Evolutionary conservation across 2,797 vertebrate species (phyloP).

Genomic region (Hypotaenidia okinawae): DNA sequence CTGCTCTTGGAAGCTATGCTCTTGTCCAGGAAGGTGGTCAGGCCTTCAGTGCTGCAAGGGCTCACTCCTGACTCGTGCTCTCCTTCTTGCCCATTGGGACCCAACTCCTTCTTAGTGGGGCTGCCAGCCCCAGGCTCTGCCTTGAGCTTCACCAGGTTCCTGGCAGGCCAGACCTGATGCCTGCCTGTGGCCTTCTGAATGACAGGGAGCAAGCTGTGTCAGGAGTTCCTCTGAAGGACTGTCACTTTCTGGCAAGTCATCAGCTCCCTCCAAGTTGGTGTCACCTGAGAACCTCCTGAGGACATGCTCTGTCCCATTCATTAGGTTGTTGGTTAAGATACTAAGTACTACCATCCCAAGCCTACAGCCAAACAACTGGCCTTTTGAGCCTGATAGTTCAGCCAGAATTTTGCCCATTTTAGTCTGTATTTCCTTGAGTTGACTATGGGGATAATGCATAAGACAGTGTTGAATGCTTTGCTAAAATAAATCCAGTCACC

Average conservation of each 20-base stretch:
- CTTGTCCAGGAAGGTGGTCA: not conserved
- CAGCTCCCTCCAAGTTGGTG: not conserved
- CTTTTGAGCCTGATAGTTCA: not conserved
- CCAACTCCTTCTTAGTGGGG: not conserved
- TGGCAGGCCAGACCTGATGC: not conserved
- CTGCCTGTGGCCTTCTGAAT: not conserved
- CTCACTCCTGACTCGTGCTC: fast-evolving
- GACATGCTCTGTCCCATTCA: not conserved
- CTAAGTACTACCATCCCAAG: not conserved
- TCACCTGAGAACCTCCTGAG: not conserved
- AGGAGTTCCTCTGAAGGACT: not conserved
- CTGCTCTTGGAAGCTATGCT: not conserved
- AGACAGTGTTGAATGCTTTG: not conserved
- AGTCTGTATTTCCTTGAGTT: not conserved
- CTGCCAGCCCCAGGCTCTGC: not conserved
- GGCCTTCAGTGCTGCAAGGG: not conserved
- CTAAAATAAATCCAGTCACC: not conserved
- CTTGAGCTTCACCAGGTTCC: not conserved
- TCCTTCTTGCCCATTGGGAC: not conserved
- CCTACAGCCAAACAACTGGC: not conserved
- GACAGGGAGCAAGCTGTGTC: too few relatives aligned
- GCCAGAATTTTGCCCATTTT: not conserved
- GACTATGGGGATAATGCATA: not conserved
- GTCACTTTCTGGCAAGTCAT: not conserved
- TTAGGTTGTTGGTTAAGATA: not conserved